Evolutionary conservation across 2,888 invertebrate species (phyloP).

Genomic region (Endomychus coccineus): DNA sequence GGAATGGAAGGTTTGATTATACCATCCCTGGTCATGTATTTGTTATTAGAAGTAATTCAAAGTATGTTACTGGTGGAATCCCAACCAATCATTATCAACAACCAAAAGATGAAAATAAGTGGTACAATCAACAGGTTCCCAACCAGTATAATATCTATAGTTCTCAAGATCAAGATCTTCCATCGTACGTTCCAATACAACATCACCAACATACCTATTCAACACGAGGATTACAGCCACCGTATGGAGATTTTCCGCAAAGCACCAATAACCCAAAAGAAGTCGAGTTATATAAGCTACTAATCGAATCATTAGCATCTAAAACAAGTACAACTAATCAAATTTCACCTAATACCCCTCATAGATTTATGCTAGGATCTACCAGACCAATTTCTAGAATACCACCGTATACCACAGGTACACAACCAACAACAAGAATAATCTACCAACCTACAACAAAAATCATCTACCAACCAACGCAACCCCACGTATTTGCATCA

Average conservation of each 20-base stretch:
- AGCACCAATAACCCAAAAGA: slow-evolving; percentile 27
- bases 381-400: too few relatives aligned
- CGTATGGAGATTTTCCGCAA: neutral
- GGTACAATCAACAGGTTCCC: slow-evolving; percentile 7
- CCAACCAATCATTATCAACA: slow-evolving; percentile 9
- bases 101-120: slow-evolving; percentile 7
- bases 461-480: slow-evolving; percentile 7
- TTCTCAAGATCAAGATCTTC: too few relatives aligned
- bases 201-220: neutral
- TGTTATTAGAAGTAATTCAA: slow-evolving; percentile 45
- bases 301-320: slow-evolving; percentile 30
- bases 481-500: slow-evolving; percentile 2
- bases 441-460: neutral
- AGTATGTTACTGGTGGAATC: slow-evolving; percentile 7
- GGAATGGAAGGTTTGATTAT: slow-evolving; percentile 43
- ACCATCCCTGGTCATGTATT: slow-evolving; percentile 56
- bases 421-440: slow-evolving; percentile 9
- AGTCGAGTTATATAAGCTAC: slow-evolving; percentile 31
- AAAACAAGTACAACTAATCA: slow-evolving; percentile 24
- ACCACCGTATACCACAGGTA: neutral
- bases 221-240: neutral
- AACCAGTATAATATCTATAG: slow-evolving; percentile 5
- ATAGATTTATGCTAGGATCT: slow-evolving; percentile 2
- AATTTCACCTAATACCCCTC: slow-evolving; percentile 2
- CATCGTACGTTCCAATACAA: neutral